These are phyloP conservation scores for Leucoptera coffeella DNA, from an alignment of 2,888 invertebrate species.

Conservation along the genomic window DNA sequence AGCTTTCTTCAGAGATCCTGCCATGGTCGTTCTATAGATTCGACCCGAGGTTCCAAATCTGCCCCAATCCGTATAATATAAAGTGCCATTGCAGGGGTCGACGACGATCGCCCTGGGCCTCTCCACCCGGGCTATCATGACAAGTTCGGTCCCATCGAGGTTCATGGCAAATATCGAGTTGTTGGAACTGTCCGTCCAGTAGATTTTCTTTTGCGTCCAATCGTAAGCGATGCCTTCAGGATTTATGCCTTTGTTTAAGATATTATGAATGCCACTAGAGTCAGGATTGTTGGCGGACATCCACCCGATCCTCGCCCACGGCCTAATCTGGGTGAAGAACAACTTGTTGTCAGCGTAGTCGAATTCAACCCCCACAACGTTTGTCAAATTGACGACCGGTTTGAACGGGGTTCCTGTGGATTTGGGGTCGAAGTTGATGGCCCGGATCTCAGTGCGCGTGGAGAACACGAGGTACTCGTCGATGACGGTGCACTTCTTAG, in stretches of 20 bases:
- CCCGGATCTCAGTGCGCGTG: slow-evolving; percentile 88
- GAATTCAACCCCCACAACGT: slow-evolving; percentile 93
- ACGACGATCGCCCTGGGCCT: slow-evolving; percentile 91
- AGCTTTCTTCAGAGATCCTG: slow-evolving; percentile 83
- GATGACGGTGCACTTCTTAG: slow-evolving; percentile 72
- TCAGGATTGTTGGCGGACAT: slow-evolving; percentile 68
- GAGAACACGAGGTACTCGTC: slow-evolving; percentile 90
- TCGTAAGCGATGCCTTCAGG: slow-evolving; percentile 94
- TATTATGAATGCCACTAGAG: slow-evolving; percentile 54
- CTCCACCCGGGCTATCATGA: slow-evolving; percentile 90
- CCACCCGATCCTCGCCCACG: slow-evolving; percentile 83
- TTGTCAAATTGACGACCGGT: slow-evolving; percentile 78
- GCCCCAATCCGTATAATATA: slow-evolving; percentile 97
- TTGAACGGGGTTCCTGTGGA: slow-evolving; percentile 79
- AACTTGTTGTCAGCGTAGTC: slow-evolving; percentile 84
- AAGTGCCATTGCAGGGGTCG: slow-evolving; percentile 91
- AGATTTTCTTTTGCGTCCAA: slow-evolving; percentile 96
- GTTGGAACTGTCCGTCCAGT: slow-evolving; percentile 95
- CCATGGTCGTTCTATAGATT: slow-evolving; percentile 94
- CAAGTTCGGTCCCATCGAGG: slow-evolving; percentile 76
- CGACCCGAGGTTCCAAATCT: slow-evolving; percentile 88
- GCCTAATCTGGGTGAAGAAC: slow-evolving; percentile 89
- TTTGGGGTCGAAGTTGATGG: slow-evolving; percentile 81
- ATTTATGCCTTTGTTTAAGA: slow-evolving; percentile 76
- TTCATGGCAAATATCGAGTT: slow-evolving; percentile 95